Evolutionary conservation across 2,888 invertebrate genomes (phyloP), one percentile per base, ranked within the genome.

Genomic region (Lochmaea crataegi): DNA sequence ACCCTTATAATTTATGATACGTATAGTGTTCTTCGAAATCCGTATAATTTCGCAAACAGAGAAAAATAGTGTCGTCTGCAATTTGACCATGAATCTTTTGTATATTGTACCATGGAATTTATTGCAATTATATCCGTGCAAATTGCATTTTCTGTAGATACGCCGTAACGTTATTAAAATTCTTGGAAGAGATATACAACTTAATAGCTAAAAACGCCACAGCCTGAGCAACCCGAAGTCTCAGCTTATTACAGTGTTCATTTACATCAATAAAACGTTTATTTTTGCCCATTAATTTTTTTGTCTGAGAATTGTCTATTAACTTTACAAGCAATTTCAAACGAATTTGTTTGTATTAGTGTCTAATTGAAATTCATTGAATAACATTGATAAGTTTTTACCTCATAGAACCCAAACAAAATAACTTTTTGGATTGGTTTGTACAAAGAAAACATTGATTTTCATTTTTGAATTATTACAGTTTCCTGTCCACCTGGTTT

Each of bases 121-220:
- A 76, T 75, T 79, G 72, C 68, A 75, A 68, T 76, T 76, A 76
- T 77, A 75, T 75, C 69, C 71, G 72, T 65, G 71, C 76, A 68
- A 76, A 75, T 74, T 71, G 72, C 71, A 72, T 76, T 76, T 76
- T 74, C 75, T 75, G 76, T 72, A 76, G 74, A 74, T 76, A 77
- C 77, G 74, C 76, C 77, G 77, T 76, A 72, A 71, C 74, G 76
- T 79, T 78, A 81, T 81, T 81, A 80, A 81, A 80, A 80, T 81
- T 81, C 81, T 77, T 73, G 41, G 66, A 72, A 75, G 78, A 71
- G 77, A 78, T 77, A 78, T 73, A 78, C 77, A 74, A 42, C 41
- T 74, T 75, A 77, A 78, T 77, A 11, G 63, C 60, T 57, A 76
- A 72, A 74, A 76, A 69, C 41, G 18, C 26, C 18, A 26, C 26